Evolutionary conservation across 2,888 invertebrate species (phyloP).

Genomic region (Hofmannophila pseudospretella): DNA sequence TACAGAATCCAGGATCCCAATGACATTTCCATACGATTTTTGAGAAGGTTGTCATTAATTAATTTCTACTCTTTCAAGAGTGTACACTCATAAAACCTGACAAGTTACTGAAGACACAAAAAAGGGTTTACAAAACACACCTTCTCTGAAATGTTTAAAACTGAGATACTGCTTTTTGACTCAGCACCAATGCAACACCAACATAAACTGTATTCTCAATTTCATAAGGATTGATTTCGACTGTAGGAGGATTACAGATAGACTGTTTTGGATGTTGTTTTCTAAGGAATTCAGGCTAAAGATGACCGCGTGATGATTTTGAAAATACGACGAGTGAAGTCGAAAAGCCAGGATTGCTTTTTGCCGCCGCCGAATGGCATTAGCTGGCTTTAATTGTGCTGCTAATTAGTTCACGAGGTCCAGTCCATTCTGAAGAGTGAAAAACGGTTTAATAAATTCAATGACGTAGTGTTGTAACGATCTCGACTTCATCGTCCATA

Average conservation of each 20-base stretch:
- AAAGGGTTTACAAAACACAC: constrained; percentile 2
- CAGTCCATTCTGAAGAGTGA: not conserved
- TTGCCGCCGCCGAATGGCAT: constrained; percentile 46
- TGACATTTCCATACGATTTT: no score
- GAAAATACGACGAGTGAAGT: constrained; percentile 72
- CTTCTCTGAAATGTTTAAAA: not conserved
- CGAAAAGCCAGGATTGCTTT: constrained; percentile 57
- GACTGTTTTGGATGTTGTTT: constrained; percentile 1
- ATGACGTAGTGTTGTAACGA: not conserved
- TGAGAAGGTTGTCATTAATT: no score
- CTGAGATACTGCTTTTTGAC: constrained; percentile 7
- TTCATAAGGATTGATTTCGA: not conserved
- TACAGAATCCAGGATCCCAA: no score
- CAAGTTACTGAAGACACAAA: constrained; percentile 6
- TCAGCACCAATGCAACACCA: not conserved
- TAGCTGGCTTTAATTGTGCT: constrained; percentile 62
- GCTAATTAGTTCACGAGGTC: constrained; percentile 60
- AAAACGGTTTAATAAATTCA: constrained; percentile 2
- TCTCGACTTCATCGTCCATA: no score
- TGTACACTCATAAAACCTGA: not conserved
- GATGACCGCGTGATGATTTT: constrained; percentile 62
- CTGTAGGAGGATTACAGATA: not conserved
- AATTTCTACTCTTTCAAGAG: no score
- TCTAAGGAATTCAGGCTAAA: constrained; percentile 42
- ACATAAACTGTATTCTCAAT: not conserved